Evolutionary conservation across 2,888 invertebrate species (phyloP).

Genomic region (Pseudanteris insignis): DNA sequence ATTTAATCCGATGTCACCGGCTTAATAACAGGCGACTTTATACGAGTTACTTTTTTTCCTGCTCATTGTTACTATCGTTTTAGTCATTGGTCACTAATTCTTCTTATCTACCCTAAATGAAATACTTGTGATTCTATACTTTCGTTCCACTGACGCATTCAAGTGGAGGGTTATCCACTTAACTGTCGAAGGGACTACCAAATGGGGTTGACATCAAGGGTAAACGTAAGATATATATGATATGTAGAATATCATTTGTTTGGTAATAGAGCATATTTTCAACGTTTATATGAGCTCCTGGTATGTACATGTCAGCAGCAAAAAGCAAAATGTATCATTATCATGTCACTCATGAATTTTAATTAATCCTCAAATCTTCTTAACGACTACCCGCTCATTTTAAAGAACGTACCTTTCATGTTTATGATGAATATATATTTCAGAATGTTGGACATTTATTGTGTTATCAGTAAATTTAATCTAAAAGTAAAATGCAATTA

Average conservation of each 20-base stretch:
- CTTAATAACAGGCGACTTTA: constrained; percentile 39
- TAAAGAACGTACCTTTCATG: too few relatives aligned
- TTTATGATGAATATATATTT: too few relatives aligned
- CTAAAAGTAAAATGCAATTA: too few relatives aligned
- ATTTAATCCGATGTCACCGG: constrained; percentile 35
- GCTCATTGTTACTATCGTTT: constrained; percentile 37
- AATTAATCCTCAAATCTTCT: constrained; percentile 19
- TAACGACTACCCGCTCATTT: too few relatives aligned
- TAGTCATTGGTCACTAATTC: constrained; percentile 60
- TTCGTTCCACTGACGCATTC: constrained; percentile 44
- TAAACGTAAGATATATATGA: constrained; percentile 43
- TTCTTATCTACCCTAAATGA: constrained; percentile 66
- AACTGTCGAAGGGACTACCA: constrained; percentile 45
- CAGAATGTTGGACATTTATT: too few relatives aligned
- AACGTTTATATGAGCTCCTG: constrained; percentile 37
- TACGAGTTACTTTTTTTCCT: constrained; percentile 31
- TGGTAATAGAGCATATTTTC: constrained; percentile 43
- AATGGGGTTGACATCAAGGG: constrained; percentile 48
- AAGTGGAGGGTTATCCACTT: constrained; percentile 47
- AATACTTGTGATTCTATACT: constrained; percentile 64
- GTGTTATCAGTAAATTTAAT: too few relatives aligned
- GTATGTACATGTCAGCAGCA: constrained; percentile 19
- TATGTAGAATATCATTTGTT: constrained; percentile 45
- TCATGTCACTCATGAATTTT: too few relatives aligned
- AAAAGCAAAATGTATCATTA: constrained; percentile 31